A percentile compares a stretch with the other conserved stretches of the same genome.
Evolutionary conservation across 2,888 invertebrate genomes (phyloP).

Genomic region (Selenia dentaria): DNA sequence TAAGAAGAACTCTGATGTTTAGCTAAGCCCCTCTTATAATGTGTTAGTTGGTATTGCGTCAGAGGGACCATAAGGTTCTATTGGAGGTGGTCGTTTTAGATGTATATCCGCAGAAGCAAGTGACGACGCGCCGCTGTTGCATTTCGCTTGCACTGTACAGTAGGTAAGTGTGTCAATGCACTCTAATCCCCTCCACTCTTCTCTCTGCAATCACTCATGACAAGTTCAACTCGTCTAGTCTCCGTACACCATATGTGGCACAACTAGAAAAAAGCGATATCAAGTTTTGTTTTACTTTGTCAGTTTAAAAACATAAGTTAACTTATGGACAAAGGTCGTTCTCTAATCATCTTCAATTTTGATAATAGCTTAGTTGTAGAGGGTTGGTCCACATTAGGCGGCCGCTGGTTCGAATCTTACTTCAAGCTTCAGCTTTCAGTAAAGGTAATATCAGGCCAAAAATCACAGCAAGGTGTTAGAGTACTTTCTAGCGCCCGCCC

Average conservation of each 20-base stretch:
- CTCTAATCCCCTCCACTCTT: slow-evolving; percentile 72
- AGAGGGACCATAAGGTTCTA: slow-evolving; percentile 51
- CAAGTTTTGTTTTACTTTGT: slow-evolving; percentile 9
- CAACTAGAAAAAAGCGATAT: slow-evolving; percentile 39
- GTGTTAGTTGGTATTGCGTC: slow-evolving; percentile 30
- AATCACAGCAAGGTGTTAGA: too few species aligned
- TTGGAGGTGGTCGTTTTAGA: slow-evolving; percentile 52
- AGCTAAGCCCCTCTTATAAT: slow-evolving; percentile 39
- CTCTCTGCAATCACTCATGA: slow-evolving; percentile 74
- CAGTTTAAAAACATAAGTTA: too few species aligned
- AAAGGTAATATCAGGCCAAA: too few species aligned
- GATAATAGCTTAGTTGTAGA: too few species aligned
- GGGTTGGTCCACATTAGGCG: too few species aligned
- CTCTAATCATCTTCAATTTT: too few species aligned
- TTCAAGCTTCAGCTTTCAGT: too few species aligned
- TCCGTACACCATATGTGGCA: slow-evolving; percentile 43
- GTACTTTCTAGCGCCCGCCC: too few species aligned
- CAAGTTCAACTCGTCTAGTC: slow-evolving; percentile 71
- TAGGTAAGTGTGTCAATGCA: slow-evolving; percentile 83
- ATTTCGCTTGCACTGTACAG: slow-evolving; percentile 78
- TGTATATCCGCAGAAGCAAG: slow-evolving; percentile 62
- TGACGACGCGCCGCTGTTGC: slow-evolving; percentile 65
- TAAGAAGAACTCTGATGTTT: slow-evolving; percentile 50
- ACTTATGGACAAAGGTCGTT: too few species aligned
- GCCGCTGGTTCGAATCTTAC: too few species aligned